Percentiles rank a stretch among this genome's conserved stretches.
These are phyloP conservation scores for Origma solitaria DNA, from an alignment of 2,113 vertebrate species.

Conservation along the genomic window DNA sequence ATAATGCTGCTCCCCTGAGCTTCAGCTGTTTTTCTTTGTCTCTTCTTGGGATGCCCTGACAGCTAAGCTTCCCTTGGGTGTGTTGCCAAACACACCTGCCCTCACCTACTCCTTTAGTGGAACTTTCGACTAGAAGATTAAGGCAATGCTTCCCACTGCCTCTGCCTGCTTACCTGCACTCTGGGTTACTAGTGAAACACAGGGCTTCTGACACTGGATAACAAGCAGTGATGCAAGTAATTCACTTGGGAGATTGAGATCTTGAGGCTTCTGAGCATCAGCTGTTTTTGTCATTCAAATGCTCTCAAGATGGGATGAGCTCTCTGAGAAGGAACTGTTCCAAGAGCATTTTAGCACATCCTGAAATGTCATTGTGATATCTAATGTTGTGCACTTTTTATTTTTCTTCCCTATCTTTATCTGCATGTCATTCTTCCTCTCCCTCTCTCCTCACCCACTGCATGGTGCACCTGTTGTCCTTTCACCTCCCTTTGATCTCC, in stretches of 20 bases:
- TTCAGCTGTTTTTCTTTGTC: conserved; percentile 33
- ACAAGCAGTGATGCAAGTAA: not conserved
- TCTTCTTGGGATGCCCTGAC: conserved; percentile 22
- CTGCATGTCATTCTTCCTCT: conserved; percentile 68
- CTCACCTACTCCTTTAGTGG: conserved; percentile 17
- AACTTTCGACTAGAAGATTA: not conserved
- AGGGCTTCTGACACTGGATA: not conserved
- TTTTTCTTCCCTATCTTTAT: conserved; percentile 67
- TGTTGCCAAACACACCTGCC: not conserved
- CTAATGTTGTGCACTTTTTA: conserved; percentile 82
- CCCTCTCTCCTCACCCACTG: conserved; percentile 70
- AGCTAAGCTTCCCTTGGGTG: conserved; percentile 33
- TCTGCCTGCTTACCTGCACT: conserved; percentile 67
- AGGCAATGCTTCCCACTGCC: conserved; percentile 43
- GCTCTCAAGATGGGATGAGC: conserved; percentile 27
- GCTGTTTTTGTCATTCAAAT: conserved; percentile 34
- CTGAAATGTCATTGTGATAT: conserved; percentile 64
- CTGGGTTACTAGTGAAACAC: conserved; percentile 30
- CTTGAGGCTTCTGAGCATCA: conserved; percentile 30
- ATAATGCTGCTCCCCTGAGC: conserved; percentile 13
- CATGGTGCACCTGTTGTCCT: conserved; percentile 74
- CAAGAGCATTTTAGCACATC: conserved; percentile 64
- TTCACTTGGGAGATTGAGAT: conserved; percentile 28
- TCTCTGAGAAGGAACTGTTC: conserved; percentile 54
- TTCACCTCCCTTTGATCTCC: conserved; percentile 5